Percentiles rank a stretch among this genome's conserved stretches.
phyloP scores from a whole-genome alignment of 2,888 invertebrate species.

The Byasa hedistus region DNA sequence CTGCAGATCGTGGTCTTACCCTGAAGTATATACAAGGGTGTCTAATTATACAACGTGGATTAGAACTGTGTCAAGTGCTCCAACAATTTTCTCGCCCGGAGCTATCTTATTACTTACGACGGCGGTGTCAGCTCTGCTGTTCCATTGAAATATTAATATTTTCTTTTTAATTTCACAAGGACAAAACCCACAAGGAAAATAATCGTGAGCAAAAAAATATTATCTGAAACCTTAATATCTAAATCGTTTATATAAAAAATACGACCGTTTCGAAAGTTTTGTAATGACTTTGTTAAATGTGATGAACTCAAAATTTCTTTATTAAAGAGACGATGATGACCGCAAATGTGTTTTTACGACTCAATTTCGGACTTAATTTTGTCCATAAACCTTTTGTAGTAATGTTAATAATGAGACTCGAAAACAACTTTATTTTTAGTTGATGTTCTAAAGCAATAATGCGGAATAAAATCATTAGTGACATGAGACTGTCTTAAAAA shows the following conservation, averaged over 20 bases:
- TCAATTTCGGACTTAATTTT: not conserved
- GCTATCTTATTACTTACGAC: conserved; percentile 27
- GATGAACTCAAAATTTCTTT: not conserved
- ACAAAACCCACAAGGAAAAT: no score
- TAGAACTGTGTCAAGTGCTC: conserved; percentile 43
- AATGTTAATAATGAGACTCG: not conserved
- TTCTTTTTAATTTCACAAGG: no score
- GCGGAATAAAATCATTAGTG: no score
- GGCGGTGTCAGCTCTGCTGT: conserved; percentile 12
- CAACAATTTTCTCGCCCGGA: conserved; percentile 42
- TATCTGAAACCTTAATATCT: no score
- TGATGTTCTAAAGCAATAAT: no score
- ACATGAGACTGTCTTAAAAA: no score
- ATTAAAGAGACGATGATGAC: not conserved
- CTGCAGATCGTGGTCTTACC: conserved; percentile 40
- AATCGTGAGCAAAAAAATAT: no score
- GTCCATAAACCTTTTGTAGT: not conserved
- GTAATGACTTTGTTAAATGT: not conserved
- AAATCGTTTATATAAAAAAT: no score
- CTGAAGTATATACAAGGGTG: conserved; percentile 55
- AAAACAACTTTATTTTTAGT: no score
- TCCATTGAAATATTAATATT: conserved; percentile 7
- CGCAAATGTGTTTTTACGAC: not conserved
- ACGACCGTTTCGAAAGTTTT: not conserved
- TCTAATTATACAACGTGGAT: conserved; percentile 55